These are phyloP conservation scores for Phoenicopterus ruber DNA, from an alignment of 2,113 vertebrate genomes.

Conservation along the genomic window DNA sequence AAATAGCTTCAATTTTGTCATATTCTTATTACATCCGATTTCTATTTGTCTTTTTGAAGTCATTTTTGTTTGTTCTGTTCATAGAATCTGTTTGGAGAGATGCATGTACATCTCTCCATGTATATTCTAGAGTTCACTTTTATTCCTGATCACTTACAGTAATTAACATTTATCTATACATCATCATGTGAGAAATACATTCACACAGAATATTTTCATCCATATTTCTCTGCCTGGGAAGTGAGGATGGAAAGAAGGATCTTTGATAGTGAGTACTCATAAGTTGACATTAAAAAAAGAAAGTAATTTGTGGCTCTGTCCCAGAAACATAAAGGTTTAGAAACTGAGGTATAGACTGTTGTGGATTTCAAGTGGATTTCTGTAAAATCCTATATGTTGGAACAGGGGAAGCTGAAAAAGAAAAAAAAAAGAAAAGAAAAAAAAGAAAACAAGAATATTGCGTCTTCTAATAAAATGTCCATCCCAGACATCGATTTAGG, in stretches of 20 bases:
- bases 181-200: not conserved
- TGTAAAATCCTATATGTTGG: not conserved
- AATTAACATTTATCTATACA: not conserved
- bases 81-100: not conserved
- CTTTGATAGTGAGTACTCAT: not conserved
- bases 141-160: not conserved
- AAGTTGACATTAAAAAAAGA: not conserved
- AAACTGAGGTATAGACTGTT: not conserved
- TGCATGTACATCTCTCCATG: not conserved
- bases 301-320: not conserved
- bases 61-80: not conserved
- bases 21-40: not conserved
- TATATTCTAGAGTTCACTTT: not conserved
- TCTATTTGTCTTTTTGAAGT: not conserved
- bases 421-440: not conserved
- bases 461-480: not conserved
- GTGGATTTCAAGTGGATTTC: not conserved
- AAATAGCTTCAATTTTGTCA: not conserved
- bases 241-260: not conserved
- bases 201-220: not conserved
- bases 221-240: not conserved
- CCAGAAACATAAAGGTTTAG: not conserved
- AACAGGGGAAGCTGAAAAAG: not conserved
- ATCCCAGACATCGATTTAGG: not conserved
- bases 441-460: not conserved